Evolutionary conservation across 2,113 vertebrate species (phyloP).

Genomic region (Rhegmatorhina hoffmannsi): DNA sequence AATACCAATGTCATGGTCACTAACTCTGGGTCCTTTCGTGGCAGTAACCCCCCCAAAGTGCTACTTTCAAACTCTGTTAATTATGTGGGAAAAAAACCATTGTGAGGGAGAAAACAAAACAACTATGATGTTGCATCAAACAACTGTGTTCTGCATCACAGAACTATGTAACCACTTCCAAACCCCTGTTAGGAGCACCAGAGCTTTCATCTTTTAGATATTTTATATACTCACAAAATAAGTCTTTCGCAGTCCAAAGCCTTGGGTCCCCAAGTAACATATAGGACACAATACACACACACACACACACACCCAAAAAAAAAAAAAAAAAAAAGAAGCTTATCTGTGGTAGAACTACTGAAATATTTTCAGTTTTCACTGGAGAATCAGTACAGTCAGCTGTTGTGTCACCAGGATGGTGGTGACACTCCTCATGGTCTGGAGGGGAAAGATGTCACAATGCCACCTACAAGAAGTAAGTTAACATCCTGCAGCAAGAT

Average conservation of each 20-base stretch:
- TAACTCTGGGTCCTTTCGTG: background rate
- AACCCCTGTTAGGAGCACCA: background rate
- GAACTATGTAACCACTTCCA: background rate
- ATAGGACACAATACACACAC: background rate
- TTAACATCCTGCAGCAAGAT: background rate
- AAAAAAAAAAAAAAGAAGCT: background rate
- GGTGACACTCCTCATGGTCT: background rate
- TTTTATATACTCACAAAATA: background rate
- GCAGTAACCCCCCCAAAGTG: background rate
- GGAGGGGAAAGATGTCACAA: background rate
- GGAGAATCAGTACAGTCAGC: background rate
- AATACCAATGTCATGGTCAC: rapidly evolving
- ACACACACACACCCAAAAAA: background rate
- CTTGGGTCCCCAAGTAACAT: background rate
- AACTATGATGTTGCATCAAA: background rate
- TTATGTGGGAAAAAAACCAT: background rate
- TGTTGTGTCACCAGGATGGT: background rate
- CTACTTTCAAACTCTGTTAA: conserved; percentile 28
- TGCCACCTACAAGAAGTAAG: background rate
- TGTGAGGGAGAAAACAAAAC: background rate
- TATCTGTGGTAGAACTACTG: background rate
- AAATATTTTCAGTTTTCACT: background rate
- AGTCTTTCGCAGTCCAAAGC: background rate
- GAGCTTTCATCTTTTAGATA: background rate
- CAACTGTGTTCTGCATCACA: background rate